Conservation (phyloP, 2,797 vertebrate genomes). For the Sebastes matsubarae region DNA sequence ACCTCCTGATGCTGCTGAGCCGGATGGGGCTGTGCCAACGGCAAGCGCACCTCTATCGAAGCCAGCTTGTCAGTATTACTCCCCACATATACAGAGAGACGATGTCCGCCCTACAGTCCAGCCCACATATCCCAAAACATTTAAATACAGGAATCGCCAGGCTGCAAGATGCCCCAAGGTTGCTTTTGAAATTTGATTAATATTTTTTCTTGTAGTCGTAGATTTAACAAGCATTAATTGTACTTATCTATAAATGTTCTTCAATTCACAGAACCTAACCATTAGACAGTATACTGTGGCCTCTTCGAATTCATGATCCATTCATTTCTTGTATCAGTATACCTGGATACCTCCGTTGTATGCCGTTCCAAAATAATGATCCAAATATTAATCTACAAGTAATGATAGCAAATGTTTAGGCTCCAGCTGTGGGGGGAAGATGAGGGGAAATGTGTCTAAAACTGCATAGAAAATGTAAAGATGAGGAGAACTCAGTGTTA, state of each 20-base stretch:
- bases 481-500: background rate
- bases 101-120: background rate
- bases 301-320: background rate
- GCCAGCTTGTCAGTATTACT: conserved; percentile 77
- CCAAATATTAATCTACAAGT: background rate
- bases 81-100: conserved; percentile 44
- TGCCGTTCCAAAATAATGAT: background rate
- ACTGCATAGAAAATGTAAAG: background rate
- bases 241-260: no score
- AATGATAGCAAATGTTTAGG: background rate
- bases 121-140: background rate
- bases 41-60: conserved; percentile 84
- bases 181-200: background rate
- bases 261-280: no score
- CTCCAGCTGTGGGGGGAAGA: background rate
- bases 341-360: background rate
- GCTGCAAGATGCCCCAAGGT: background rate
- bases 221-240: background rate
- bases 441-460: background rate
- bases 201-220: background rate
- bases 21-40: conserved; percentile 86
- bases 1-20: conserved; percentile 87
- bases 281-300: background rate
- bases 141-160: background rate
- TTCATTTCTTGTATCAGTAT: background rate